Base-by-base conservation (phyloP, 1,140 invertebrate species). In the Cydia strobilella region DNA sequence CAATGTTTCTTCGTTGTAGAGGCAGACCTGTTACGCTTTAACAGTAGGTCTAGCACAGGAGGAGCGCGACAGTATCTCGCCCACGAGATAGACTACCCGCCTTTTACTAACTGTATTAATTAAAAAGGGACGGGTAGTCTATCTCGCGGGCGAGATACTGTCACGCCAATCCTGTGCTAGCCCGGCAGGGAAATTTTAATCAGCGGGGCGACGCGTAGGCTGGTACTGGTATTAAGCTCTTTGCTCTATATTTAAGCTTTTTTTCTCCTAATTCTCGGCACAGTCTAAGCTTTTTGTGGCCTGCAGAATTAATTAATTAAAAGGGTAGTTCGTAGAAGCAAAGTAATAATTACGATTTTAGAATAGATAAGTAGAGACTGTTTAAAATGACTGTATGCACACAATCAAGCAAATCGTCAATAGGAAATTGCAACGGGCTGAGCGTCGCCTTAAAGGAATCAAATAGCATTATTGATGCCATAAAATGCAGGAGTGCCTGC, bases 401-500 rank as follows among this genome's bases (percentile, higher is more conserved):
- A 18, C 51, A 18, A 25, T 63, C 59, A 63, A 63, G 59, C 20
- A 63, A 25, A 63, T 27, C 0, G 27, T 27, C 27, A 27, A 27
- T n/a, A 31, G 35, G 7, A 39, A 2, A 66, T 35, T 9, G 23
- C 63, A 66, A 66, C 27, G 25, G 9, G 18, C 18, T 27, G 12
- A 63, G 23, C 27, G 27, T 66, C 25, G 1, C 1, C 65, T 35
- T n/a, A 39, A 66, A 66, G 35, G 65, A 39, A 69, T 69, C n/a
- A 39, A 66, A 66, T 66, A 69, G 65, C 65, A 6, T 31, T 3
- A 35, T 69, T 42, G n/a, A 69, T 39, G 65, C 15, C 35, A 69
- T 69, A 35, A 35, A 31, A 42, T 39, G n/a, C 27, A 69, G 65
- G 65, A 69, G 65, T 35, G 65, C 27, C 63, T 65, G 23, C 31